Percentiles rank a stretch among this genome's conserved stretches.
Evolutionary conservation across 2,113 vertebrate species (phyloP).

Genomic region (Tor tambroides): DNA sequence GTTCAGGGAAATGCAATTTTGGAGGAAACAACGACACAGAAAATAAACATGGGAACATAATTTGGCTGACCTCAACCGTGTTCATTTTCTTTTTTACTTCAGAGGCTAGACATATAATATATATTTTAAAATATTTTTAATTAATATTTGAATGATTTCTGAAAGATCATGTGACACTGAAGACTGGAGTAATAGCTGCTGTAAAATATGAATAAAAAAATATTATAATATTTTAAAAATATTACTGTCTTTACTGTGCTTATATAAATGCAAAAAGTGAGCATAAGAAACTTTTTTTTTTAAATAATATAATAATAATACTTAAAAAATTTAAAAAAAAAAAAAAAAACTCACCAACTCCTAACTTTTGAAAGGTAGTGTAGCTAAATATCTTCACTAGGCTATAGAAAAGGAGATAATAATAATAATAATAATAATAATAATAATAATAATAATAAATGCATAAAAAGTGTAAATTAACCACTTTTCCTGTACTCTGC

Average conservation of each 20-base stretch:
- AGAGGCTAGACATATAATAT: not conserved
- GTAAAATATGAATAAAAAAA: not conserved
- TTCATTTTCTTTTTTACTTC: not conserved
- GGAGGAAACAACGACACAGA: not conserved
- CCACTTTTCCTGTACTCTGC: not conserved
- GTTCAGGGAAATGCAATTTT: constrained; percentile 21
- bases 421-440: not conserved
- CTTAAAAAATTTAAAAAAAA: too few relatives aligned
- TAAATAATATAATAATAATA: too few relatives aligned
- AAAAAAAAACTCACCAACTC: not conserved
- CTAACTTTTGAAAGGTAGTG: not conserved
- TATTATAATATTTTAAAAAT: not conserved
- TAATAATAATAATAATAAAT: too few relatives aligned
- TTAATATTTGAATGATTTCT: not conserved
- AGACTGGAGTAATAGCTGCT: not conserved
- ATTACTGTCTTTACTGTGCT: not conserved
- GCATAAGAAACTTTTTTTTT: not conserved
- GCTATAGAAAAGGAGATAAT: not conserved
- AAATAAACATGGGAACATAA: constrained; percentile 2
- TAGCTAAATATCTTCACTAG: not conserved
- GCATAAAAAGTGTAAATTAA: not conserved
- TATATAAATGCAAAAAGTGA: not conserved
- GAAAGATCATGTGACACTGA: not conserved
- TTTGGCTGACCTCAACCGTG: not conserved
- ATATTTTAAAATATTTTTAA: not conserved